phyloP scores from a whole-genome alignment of 23 tunicate genomes.

The Ascidia mentula region DNA sequence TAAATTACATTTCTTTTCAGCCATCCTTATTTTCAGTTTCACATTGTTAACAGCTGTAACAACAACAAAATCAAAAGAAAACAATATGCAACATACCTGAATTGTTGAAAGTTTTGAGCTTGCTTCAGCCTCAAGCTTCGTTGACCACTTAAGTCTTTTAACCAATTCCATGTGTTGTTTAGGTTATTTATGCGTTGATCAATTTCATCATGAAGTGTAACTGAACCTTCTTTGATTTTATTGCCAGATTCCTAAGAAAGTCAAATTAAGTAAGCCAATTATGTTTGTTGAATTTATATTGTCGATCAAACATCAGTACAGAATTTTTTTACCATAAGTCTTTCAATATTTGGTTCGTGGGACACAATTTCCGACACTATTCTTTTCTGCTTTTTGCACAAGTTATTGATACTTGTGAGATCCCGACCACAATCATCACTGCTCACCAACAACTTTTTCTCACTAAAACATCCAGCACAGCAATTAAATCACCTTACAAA shows the following conservation, averaged over 20 bases:
- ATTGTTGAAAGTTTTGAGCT: slow-evolving; percentile 73
- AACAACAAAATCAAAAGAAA: neutral
- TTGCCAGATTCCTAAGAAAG: slow-evolving; percentile 39
- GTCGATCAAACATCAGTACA: neutral
- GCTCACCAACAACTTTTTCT: slow-evolving; percentile 72
- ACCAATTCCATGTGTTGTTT: slow-evolving; percentile 47
- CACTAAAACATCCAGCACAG: slow-evolving; percentile 32
- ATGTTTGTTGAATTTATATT: neutral
- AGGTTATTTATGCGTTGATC: slow-evolving; percentile 32
- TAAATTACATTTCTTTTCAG: no score
- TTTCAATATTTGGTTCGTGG: slow-evolving; percentile 61
- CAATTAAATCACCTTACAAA: no score
- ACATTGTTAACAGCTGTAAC: no score
- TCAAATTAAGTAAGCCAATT: neutral
- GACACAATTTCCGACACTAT: slow-evolving; percentile 61
- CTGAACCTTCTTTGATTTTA: slow-evolving; percentile 25
- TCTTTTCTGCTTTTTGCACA: slow-evolving; percentile 80
- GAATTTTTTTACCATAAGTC: slow-evolving; percentile 43
- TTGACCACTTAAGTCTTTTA: slow-evolving; percentile 46
- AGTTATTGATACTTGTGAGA: slow-evolving; percentile 55
- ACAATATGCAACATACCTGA: slow-evolving; percentile 40
- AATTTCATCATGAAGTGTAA: slow-evolving; percentile 35
- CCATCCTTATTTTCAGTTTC: no score
- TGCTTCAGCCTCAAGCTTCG: slow-evolving; percentile 38
- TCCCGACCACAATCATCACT: slow-evolving; percentile 81